Base-by-base conservation (phyloP, 2,797 vertebrate species). In the Pangasius mekongensis region DNA sequence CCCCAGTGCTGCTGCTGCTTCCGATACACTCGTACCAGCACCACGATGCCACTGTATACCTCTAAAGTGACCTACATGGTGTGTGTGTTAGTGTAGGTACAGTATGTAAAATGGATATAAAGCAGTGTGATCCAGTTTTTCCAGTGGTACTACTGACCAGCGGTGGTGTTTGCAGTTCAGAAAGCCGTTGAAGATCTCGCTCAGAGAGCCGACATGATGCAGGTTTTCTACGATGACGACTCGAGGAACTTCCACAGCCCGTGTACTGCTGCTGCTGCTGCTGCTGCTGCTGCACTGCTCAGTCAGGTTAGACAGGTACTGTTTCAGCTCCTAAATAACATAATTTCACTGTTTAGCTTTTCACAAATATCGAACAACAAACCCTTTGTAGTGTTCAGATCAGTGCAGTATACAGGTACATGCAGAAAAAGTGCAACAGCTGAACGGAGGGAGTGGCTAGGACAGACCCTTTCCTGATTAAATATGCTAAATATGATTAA, bases 161-260 rank as follows among this genome's bases (percentile, higher is more conserved):
- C 94, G 96, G 64, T 96, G 97, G 92, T 96, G 97, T 91, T 97
- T 97, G 96, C 96, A 97, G 95, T 95, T 97, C 6, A 97, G 95
- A 47, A 98, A 96, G 18, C 96, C 96, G 0, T 97, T 98, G 89
- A 98, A 97, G 92, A 97, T 95, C 91, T 98, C 97, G 39, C 96
- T 96, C 24, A 97, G 94, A 5, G 97, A 97, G 91, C 96, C 95
- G 85, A 97, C 94, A 0, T 97, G 96, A 87, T 98, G 97, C 89
- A 98, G 91, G 89, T 98, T 98, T 92, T 98, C 97, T 90, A 98
- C 87, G 89, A 98, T 96, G 82, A 98, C 95, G 54, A 98, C 96
- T 0, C 96, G 94, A 5, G 97, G 97, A 60, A 96, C 93, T 82
- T 96, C 96, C 47, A 93, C 94, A 0, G 94, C 93, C 0, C 93